A percentile compares a stretch with the other conserved stretches of the same genome.
These are phyloP conservation scores for Leguminivora glycinivorella DNA, from an alignment of 1,140 invertebrate species.

Conservation along the genomic window DNA sequence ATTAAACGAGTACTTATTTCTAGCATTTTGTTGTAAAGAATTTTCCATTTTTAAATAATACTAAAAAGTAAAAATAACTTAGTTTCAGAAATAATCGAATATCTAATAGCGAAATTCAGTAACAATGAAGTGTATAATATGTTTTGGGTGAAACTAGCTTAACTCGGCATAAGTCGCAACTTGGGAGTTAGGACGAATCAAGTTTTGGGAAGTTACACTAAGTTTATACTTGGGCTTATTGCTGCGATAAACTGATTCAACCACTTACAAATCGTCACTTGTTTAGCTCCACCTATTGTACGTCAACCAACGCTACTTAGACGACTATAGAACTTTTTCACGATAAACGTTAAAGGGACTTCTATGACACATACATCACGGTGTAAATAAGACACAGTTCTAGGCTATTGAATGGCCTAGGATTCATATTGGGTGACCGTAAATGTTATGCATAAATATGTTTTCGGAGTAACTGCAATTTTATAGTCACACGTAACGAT, in stretches of 20 bases:
- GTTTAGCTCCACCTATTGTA: neutral
- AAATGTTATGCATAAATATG: no score
- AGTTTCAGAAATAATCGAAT: neutral
- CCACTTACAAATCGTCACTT: slow-evolving; percentile 38
- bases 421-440: no score
- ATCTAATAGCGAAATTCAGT: slow-evolving; percentile 9
- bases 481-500: no score
- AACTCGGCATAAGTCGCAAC: slow-evolving; percentile 41
- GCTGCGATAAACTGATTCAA: slow-evolving; percentile 52
- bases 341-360: no score
- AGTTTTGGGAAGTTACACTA: slow-evolving; percentile 46
- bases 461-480: no score
- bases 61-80: neutral
- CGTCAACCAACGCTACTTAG: no score
- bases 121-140: slow-evolving; percentile 25
- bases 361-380: no score
- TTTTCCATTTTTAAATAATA: neutral
- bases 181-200: slow-evolving; percentile 45
- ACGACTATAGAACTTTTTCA: no score
- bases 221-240: slow-evolving; percentile 52
- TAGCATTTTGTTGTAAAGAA: neutral
- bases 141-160: slow-evolving; percentile 37
- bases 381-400: no score
- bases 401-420: no score
- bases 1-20: neutral